Conservation (phyloP, 2,888 invertebrate genomes). For the Ormyrus rosae region DNA sequence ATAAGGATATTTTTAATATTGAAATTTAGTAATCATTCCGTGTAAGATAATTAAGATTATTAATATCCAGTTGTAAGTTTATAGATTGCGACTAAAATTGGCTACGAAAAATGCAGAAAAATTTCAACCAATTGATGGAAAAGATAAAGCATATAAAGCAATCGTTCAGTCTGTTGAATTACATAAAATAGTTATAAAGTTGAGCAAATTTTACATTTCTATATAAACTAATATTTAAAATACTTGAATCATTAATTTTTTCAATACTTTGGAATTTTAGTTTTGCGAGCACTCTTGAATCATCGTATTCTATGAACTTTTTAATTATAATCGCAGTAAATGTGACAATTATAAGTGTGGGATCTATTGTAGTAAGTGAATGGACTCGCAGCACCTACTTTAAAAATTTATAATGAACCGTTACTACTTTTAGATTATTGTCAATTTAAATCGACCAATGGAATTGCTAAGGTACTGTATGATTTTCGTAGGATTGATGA, state of each 20-base stretch:
- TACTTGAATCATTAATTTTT: too few relatives aligned
- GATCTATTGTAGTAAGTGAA: slow-evolving; percentile 21
- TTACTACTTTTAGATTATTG: too few relatives aligned
- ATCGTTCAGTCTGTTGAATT: not conserved
- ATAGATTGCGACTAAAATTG: slow-evolving; percentile 19
- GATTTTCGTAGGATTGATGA: not conserved
- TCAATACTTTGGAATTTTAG: not conserved
- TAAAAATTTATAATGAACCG: too few relatives aligned
- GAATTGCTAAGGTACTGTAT: not conserved
- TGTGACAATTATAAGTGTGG: not conserved
- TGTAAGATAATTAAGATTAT: too few relatives aligned
- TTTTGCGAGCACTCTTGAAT: slow-evolving; percentile 17
- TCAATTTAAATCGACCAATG: not conserved
- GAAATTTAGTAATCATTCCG: too few relatives aligned
- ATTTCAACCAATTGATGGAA: not conserved
- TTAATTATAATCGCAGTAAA: slow-evolving; percentile 1
- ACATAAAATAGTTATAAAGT: slow-evolving; percentile 18
- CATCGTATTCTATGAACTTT: slow-evolving; percentile 19
- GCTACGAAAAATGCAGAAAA: not conserved
- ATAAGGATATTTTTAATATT: not conserved
- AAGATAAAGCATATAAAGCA: slow-evolving; percentile 3
- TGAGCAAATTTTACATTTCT: not conserved
- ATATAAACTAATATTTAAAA: too few relatives aligned
- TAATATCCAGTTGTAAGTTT: not conserved
- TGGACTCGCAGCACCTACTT: too few relatives aligned